Evolutionary conservation across 2,113 vertebrate species (phyloP), one percentile per base, ranked within the genome.

Genomic region (Arvicanthis niloticus): DNA sequence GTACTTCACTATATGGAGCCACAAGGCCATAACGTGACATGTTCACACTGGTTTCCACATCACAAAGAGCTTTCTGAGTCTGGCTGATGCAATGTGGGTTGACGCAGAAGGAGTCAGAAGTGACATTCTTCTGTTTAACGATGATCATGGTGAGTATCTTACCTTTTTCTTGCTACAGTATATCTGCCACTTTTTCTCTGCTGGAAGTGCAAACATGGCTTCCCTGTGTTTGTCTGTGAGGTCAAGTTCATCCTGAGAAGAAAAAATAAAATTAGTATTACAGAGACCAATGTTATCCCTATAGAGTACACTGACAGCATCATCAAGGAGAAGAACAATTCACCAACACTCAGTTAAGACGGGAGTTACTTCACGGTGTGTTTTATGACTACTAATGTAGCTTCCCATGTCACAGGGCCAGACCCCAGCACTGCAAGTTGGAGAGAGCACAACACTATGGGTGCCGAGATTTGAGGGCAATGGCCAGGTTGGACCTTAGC

Each of bases 161-260:
- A 99, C 99, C 98, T 99, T 99, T 97, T 99, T 99, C 98, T 99
- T 99, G 99, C 99, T 99, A 98, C 99, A 99, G 98, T 99, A 99
- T 99, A 99, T 99, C 96, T 99, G 99, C 99, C 99, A 99, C 98
- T 99, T 99, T 97, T 99, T 99, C 98, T 99, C 99, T 0, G 99
- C 99, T 0, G 99, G 99, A 94, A 99, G 99, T 2, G 99, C 99
- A n/a, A 99, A 99, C 99, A 99, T 99, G 97, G 99, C 99, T 98
- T 99, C 99, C 97, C 99, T 99, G 98, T 99, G 99, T 97, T 99
- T 99, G 98, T 99, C 99, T 11, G 99, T 99, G 96, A 99, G 99
- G 98, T 99, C 99, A 81, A 99, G 99, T 98, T 99, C 99, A 98
- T 99, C 99, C 99, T 99, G 97, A 37, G 58, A 80, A 93, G 80